phyloP scores from a whole-genome alignment of 2,797 vertebrate genomes.

The Enteromius fasciolatus region DNA sequence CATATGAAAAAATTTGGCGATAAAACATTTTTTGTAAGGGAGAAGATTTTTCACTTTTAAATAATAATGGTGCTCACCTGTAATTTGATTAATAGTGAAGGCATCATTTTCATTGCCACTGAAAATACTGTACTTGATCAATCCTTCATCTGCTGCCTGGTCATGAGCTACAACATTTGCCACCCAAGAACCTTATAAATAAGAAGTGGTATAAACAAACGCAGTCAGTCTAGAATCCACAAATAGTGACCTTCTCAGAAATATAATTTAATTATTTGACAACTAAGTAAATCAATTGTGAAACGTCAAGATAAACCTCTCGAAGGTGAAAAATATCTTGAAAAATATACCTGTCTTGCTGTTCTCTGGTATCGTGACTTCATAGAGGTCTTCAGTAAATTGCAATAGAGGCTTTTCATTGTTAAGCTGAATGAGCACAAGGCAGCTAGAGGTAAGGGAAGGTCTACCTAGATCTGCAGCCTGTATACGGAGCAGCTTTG shows the following conservation, averaged over 20 bases:
- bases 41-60: not conserved
- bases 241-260: not conserved
- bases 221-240: not conserved
- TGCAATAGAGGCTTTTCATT: constrained; percentile 76
- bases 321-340: not conserved
- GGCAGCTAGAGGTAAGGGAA: constrained; percentile 77
- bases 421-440: constrained; percentile 83
- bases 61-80: constrained; percentile 73
- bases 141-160: constrained; percentile 65
- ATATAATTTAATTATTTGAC: not conserved
- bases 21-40: not conserved
- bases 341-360: constrained; percentile 79
- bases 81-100: constrained; percentile 81
- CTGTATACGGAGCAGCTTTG: constrained; percentile 74
- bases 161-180: constrained; percentile 82
- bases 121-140: constrained; percentile 83
- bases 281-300: not conserved
- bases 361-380: constrained; percentile 82
- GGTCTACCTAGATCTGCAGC: constrained; percentile 82
- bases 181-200: constrained; percentile 80
- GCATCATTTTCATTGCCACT: constrained; percentile 79
- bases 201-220: constrained; percentile 29
- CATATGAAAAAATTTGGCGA: not conserved
- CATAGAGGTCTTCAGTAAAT: constrained; percentile 82
- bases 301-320: constrained; percentile 3